Base-by-base conservation (phyloP, 2,888 invertebrate genomes). In the Halictus quadricinctus region DNA sequence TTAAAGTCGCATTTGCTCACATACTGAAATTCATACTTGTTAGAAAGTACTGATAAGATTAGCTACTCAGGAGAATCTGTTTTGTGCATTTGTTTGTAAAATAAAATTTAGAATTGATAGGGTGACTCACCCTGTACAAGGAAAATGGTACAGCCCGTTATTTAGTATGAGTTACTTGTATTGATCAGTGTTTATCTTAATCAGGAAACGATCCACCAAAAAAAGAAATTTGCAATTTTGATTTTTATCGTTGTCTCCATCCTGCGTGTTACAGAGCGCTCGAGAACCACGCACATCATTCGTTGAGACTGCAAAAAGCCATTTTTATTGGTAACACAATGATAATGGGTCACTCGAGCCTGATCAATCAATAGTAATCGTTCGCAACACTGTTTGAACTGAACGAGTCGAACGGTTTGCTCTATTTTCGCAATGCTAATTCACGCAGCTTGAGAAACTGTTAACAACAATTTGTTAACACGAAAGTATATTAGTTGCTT, bases 321-420 rank as follows among this genome's bases (percentile, higher is more conserved):
- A 79, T 46, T 25, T 58, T 58, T 69, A 58, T 41, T n/a, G 41
- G 12, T 74, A 29, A 69, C 50, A 48, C 72, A 46, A 79, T 60
- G 66, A 75, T 50, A 10, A 50, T 10, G 6, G 41, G 15, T 21
- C 50, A 36, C 25, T 70, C 21, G 25, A 25, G n/a, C 10, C 18
- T 8, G 10, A 48, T 66, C 15, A 15, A 64, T 79, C 15, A 18
- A 13, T 48, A 48, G 25, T 25, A 43, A 75, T 58, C 60, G 60
- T 29, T 66, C 69, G 41, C 15, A 50, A 76, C 43, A 66, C 36
- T 7, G 66, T 66, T 66, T 10, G n/a, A 72, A 73, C 72, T 15
- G 50, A 78, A 64, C 4, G 54, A 66, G 8, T 46, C n/a, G 29
- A 50, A 50, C 50, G 58, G 12, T 25, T 18, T 36, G n/a, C 29